Evolutionary conservation across 2,888 invertebrate genomes (phyloP).

Genomic region (Dasypogon diadema): DNA sequence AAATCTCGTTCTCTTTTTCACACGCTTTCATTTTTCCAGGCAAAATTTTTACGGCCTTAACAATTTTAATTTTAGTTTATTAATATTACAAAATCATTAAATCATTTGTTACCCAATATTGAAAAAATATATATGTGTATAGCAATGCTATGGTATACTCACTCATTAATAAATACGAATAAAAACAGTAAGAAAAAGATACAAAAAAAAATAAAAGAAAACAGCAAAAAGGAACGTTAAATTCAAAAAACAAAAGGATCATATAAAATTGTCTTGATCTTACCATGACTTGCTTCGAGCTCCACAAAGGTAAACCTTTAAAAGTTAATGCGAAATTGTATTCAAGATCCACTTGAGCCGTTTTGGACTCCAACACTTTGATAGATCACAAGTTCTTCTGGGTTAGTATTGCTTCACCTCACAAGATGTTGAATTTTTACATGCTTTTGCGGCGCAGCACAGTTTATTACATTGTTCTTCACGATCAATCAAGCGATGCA

Average conservation of each 20-base stretch:
- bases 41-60: no score
- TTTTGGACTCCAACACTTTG: slow-evolving; percentile 29
- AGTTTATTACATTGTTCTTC: slow-evolving; percentile 31
- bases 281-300: slow-evolving; percentile 27
- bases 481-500: slow-evolving; percentile 30
- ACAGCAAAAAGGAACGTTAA: not conserved
- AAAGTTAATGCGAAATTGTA: slow-evolving; percentile 6
- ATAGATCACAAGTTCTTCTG: slow-evolving; percentile 8
- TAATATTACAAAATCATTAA: no score
- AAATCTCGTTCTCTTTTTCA: no score
- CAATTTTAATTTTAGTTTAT: no score
- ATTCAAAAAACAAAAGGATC: slow-evolving; percentile 11
- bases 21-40: no score
- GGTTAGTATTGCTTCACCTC: slow-evolving; percentile 4
- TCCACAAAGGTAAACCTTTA: slow-evolving; percentile 8
- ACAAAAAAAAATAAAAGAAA: not conserved
- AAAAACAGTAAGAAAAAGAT: no score
- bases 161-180: no score
- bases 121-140: no score
- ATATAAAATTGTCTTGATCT: slow-evolving; percentile 7
- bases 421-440: slow-evolving; percentile 5
- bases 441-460: not conserved
- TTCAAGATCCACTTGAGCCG: slow-evolving; percentile 17
- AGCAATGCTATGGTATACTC: no score
- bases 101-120: no score